These are phyloP conservation scores for Aphidius colemani DNA, from an alignment of 2,888 invertebrate genomes.

Conservation along the genomic window DNA sequence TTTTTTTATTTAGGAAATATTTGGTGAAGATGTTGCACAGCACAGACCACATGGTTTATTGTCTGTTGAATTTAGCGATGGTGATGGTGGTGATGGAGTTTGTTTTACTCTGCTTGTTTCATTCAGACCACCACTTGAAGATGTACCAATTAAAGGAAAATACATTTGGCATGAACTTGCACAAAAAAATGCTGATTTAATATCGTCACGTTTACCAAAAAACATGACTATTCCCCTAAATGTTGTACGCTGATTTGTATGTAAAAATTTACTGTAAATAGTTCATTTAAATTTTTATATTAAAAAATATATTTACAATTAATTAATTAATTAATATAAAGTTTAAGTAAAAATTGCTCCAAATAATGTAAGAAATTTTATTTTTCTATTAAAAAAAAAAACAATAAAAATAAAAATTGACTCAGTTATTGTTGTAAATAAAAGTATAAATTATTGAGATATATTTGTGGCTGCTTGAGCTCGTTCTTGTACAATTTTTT, in stretches of 20 bases:
- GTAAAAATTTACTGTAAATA: slow-evolving; percentile 13
- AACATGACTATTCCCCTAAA: slow-evolving; percentile 81
- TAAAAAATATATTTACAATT: slow-evolving; percentile 1
- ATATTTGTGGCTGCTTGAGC: slow-evolving; percentile 40
- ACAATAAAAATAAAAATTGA: slow-evolving; percentile 17
- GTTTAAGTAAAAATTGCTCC: background rate
- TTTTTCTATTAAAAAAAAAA: slow-evolving; percentile 20
- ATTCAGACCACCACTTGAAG: slow-evolving; percentile 83
- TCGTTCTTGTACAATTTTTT: slow-evolving; percentile 72
- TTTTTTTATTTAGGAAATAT: slow-evolving; percentile 68
- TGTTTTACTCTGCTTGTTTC: slow-evolving; percentile 83
- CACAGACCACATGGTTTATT: slow-evolving; percentile 83
- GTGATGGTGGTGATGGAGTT: slow-evolving; percentile 71
- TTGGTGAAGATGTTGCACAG: slow-evolving; percentile 83
- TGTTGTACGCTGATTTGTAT: slow-evolving; percentile 71
- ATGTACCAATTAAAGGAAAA: slow-evolving; percentile 84
- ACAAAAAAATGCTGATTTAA: slow-evolving; percentile 69
- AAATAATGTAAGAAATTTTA: background rate
- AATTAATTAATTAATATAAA: background rate
- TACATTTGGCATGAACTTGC: slow-evolving; percentile 88
- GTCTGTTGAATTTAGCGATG: slow-evolving; percentile 72
- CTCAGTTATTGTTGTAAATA: background rate
- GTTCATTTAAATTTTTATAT: background rate
- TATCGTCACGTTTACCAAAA: slow-evolving; percentile 73
- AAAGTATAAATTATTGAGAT: slow-evolving; percentile 31